Evolutionary conservation across 2,797 vertebrate species (phyloP).

Genomic region (Phrynocephalus guinanensis): DNA sequence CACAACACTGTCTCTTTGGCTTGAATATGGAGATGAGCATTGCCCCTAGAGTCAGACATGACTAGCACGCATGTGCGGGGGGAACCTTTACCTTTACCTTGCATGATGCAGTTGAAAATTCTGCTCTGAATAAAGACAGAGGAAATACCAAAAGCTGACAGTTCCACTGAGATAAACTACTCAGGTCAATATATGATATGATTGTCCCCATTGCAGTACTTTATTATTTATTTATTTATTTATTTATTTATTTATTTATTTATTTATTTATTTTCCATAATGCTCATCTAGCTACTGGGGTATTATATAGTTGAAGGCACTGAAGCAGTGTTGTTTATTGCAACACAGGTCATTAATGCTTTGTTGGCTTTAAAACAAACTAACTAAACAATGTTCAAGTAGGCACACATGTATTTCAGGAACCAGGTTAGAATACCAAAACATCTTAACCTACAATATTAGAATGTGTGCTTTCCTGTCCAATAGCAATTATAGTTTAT

Average conservation of each 20-base stretch:
- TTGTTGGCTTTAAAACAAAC: constrained; percentile 1
- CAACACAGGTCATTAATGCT: constrained; percentile 15
- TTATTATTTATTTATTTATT: too few species aligned
- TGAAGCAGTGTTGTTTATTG: not conserved
- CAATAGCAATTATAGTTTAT: not conserved
- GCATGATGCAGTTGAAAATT: not conserved
- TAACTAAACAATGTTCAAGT: constrained; percentile 1
- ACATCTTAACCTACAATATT: not conserved
- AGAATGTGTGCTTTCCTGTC: not conserved
- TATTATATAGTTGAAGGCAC: constrained; percentile 3
- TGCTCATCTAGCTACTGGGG: too few species aligned
- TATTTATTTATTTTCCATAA: too few species aligned
- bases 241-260: too few species aligned
- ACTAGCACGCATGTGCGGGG: too few species aligned
- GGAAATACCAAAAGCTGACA: constrained; percentile 5
- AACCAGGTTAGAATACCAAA: constrained; percentile 18
- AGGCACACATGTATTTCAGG: constrained; percentile 26
- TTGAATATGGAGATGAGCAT: too few species aligned
- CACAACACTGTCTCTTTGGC: too few species aligned
- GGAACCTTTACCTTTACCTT: too few species aligned
- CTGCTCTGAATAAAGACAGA: not conserved
- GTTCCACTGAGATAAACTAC: not conserved
- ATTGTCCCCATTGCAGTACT: constrained; percentile 1
- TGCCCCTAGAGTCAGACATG: too few species aligned
- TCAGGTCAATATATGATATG: constrained; percentile 7